Conservation (phyloP, 2,888 invertebrate genomes). For the Pocota personata region DNA sequence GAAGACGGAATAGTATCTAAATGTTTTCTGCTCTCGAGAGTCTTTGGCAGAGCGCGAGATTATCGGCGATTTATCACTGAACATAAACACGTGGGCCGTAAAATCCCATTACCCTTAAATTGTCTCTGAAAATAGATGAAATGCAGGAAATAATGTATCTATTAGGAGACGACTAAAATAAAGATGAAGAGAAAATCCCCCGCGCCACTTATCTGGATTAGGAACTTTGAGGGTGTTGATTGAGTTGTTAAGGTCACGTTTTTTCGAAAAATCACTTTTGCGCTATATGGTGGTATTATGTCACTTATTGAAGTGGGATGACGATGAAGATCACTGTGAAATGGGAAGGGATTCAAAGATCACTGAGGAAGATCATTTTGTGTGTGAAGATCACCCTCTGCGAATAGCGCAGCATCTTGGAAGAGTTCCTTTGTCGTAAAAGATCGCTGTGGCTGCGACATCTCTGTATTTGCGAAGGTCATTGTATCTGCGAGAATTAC, state of each 20-base stretch:
- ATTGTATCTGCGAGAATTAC: too few relatives aligned
- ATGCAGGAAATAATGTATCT: not conserved
- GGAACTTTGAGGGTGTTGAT: too few relatives aligned
- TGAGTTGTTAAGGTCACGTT: not conserved
- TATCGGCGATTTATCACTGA: conserved; percentile 27
- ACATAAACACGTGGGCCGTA: conserved; percentile 35
- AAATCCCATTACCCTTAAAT: not conserved
- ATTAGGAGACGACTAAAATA: not conserved
- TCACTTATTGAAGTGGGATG: too few relatives aligned
- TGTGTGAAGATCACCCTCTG: too few relatives aligned
- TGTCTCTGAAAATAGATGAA: conserved; percentile 11
- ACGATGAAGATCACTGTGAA: not conserved
- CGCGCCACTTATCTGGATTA: not conserved
- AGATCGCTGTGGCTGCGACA: too few relatives aligned
- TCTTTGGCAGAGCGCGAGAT: conserved; percentile 14
- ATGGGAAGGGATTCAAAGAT: not conserved
- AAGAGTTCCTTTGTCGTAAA: too few relatives aligned
- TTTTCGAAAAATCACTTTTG: too few relatives aligned
- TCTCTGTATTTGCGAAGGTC: too few relatives aligned
- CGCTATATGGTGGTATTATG: too few relatives aligned
- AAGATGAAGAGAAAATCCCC: not conserved
- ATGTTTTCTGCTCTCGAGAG: not conserved
- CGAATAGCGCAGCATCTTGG: too few relatives aligned
- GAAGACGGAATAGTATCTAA: not conserved
- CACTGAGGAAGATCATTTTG: not conserved